Evolutionary conservation across 2,888 invertebrate species (phyloP).

Genomic region (Epirrita christyi): DNA sequence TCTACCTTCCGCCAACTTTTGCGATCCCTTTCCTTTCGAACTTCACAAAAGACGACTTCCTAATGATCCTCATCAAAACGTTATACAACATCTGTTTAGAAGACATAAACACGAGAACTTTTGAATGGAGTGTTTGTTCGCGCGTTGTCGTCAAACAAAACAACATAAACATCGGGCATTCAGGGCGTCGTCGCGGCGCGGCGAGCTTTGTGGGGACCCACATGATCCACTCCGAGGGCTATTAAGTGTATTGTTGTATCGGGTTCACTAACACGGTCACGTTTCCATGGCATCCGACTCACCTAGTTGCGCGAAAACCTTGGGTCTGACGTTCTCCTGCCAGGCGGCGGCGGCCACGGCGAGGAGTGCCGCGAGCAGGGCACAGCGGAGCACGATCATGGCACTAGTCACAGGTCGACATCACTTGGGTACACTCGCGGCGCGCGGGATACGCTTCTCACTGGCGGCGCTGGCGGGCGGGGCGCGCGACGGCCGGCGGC

Average conservation of each 20-base stretch:
- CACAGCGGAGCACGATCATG: conserved; percentile 81
- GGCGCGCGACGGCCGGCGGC: conserved; percentile 82
- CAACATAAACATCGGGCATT: conserved; percentile 72
- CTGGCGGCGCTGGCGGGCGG: conserved; percentile 56
- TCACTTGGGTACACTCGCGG: conserved; percentile 79
- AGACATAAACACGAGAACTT: conserved; percentile 67
- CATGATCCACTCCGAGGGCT: conserved; percentile 55
- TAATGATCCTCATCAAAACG: conserved; percentile 44
- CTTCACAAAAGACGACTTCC: conserved; percentile 28
- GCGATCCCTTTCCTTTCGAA: conserved; percentile 16
- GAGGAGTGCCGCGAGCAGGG: conserved; percentile 81
- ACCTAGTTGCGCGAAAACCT: conserved; percentile 97
- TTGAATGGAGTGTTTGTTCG: conserved; percentile 68
- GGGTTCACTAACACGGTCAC: conserved; percentile 64
- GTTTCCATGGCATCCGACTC: conserved; percentile 78
- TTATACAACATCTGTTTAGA: conserved; percentile 40
- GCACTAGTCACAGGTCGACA: conserved; percentile 83
- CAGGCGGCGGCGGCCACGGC: conserved; percentile 87
- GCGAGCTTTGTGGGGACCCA: conserved; percentile 53
- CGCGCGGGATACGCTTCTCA: conserved; percentile 31
- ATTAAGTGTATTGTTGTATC: conserved; percentile 67
- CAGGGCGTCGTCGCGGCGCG: conserved; percentile 44
- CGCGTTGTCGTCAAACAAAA: conserved; percentile 75
- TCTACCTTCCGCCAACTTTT: conserved; percentile 16
- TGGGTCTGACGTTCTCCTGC: conserved; percentile 96